Conservation (phyloP, 2,888 invertebrate genomes). For the Andrena dorsata region DNA sequence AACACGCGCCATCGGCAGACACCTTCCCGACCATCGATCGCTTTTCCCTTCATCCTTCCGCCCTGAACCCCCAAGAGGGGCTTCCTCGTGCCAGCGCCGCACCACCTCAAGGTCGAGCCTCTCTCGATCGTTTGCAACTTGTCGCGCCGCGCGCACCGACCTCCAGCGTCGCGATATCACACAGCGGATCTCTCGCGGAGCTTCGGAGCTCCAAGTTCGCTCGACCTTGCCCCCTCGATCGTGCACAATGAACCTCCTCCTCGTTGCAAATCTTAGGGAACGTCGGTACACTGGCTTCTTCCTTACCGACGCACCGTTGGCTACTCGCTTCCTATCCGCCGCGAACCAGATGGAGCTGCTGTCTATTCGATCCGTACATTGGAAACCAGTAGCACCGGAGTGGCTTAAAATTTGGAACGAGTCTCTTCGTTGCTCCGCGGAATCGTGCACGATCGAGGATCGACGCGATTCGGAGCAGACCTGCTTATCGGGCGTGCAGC, state of each 20-base stretch:
- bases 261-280: conserved; percentile 3
- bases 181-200: not conserved
- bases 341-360: too few species aligned
- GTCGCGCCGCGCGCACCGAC: conserved; percentile 21
- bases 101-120: conserved; percentile 1
- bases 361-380: not conserved
- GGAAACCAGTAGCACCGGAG: not conserved
- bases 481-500: conserved; percentile 9
- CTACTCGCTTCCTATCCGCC: too few species aligned
- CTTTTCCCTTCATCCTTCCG: conserved; percentile 1
- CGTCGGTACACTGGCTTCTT: not conserved
- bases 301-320: not conserved
- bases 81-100: too few species aligned
- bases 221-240: conserved; percentile 29
- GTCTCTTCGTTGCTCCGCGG: not conserved
- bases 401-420: not conserved
- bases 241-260: conserved; percentile 9
- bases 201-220: not conserved
- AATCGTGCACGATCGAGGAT: conserved; percentile 44
- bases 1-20: conserved; percentile 69
- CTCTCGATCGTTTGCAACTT: conserved; percentile 10
- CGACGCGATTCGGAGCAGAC: not conserved
- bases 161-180: not conserved
- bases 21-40: conserved; percentile 48
- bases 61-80: too few species aligned